Percentiles rank a stretch among this genome's conserved stretches.
Evolutionary conservation across 2,888 invertebrate genomes (phyloP).

Genomic region (Pollenia angustigena): DNA sequence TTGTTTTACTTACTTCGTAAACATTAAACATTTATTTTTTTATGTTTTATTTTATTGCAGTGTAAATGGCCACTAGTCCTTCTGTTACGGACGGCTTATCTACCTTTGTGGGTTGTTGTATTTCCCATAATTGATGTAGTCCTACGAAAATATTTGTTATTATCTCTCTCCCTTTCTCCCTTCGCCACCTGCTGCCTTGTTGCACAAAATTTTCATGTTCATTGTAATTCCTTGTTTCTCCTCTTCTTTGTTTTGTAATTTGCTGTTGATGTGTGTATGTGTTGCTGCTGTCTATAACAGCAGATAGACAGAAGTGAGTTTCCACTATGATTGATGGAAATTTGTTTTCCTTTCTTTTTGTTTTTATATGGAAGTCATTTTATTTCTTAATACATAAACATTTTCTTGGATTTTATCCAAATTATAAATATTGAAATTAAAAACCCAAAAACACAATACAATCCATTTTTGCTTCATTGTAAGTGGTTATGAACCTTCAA

Average conservation of each 20-base stretch:
- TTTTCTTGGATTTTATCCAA: slow-evolving; percentile 66
- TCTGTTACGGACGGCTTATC: background rate
- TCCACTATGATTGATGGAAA: slow-evolving; percentile 70
- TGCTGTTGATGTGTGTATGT: slow-evolving; percentile 3
- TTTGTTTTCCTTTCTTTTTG: slow-evolving; percentile 19
- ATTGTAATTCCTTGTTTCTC: slow-evolving; percentile 50
- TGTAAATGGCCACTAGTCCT: slow-evolving; percentile 37
- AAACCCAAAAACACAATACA: slow-evolving; percentile 13
- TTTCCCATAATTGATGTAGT: slow-evolving; percentile 24
- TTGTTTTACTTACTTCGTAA: background rate
- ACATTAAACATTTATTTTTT: background rate
- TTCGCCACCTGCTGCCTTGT: background rate
- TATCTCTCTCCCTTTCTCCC: slow-evolving; percentile 46
- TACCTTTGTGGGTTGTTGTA: slow-evolving; percentile 43
- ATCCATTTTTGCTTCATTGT: slow-evolving; percentile 9
- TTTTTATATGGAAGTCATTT: slow-evolving; percentile 19
- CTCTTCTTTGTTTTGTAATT: background rate
- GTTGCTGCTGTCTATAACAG: slow-evolving; percentile 24
- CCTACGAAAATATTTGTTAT: background rate
- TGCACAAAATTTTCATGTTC: slow-evolving; percentile 49
- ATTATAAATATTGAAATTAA: slow-evolving; percentile 59
- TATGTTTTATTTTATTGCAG: slow-evolving; percentile 39
- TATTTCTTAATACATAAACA: slow-evolving; percentile 48
- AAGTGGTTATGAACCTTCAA: background rate
- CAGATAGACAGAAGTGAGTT: slow-evolving; percentile 61